Evolutionary conservation across 1,140 invertebrate species (phyloP).

Genomic region (Drosophila setifemur): DNA sequence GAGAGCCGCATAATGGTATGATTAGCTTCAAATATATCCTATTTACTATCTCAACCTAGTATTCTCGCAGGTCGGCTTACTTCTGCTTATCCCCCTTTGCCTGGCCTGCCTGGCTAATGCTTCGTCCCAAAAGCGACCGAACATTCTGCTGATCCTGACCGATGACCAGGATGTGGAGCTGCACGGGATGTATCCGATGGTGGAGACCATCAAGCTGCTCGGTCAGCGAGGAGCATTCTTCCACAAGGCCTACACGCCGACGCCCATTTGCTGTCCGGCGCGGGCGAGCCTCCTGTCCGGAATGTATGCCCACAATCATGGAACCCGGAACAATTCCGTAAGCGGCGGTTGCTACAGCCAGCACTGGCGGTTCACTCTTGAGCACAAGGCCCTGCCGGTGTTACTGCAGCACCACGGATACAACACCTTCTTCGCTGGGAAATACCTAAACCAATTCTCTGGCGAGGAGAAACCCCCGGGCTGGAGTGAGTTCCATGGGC

Average conservation of each 20-base stretch:
- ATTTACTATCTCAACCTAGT: too few relatives aligned
- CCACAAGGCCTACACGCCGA: constrained; percentile 89
- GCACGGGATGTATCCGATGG: constrained; percentile 89
- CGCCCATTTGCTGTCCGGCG: constrained; percentile 95
- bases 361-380: constrained; percentile 86
- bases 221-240: constrained; percentile 87
- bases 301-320: constrained; percentile 92
- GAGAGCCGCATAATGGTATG: too few relatives aligned
- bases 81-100: background rate
- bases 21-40: too few relatives aligned
- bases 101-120: background rate
- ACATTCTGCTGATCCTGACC: constrained; percentile 91
- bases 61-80: too few relatives aligned
- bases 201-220: constrained; percentile 86
- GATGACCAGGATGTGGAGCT: constrained; percentile 93
- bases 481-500: constrained; percentile 91
- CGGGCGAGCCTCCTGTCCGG: constrained; percentile 93
- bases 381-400: constrained; percentile 87
- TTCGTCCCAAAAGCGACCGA: constrained; percentile 82
- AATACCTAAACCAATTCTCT: constrained; percentile 93
- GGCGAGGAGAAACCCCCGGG: constrained; percentile 88
- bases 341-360: constrained; percentile 89
- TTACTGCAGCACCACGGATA: constrained; percentile 87
- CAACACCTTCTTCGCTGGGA: constrained; percentile 92
- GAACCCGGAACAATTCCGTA: constrained; percentile 90